Evolutionary conservation across 2,797 vertebrate species (phyloP), one percentile per base, ranked within the genome.

Genomic region (Oreortyx pictus): DNA sequence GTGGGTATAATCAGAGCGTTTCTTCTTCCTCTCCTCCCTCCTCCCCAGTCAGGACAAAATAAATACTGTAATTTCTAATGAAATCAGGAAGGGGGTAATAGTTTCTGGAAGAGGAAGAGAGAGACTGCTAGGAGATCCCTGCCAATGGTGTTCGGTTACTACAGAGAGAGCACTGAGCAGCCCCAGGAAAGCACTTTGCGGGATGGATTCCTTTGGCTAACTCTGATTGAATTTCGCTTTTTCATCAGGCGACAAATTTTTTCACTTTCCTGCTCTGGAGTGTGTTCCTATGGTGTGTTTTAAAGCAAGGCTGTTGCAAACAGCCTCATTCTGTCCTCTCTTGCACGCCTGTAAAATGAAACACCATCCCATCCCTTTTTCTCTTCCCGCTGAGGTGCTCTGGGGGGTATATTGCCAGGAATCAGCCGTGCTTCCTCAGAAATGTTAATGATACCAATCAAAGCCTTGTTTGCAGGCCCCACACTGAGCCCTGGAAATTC

Each of bases 41-140:
- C 49, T 82, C 29, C 49, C 49, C 31, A 59, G 83, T 93, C 78
- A 91, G 91, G 50, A 89, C 62, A 95, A 97, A 96, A 94, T 91
- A 94, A 95, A 96, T 82, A 94, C 87, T 90, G 81, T 85, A 94
- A 90, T 91, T 94, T 94, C 94, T 96, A 96, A 96, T 95, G 94
- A 94, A 97, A 97, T 97, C 94, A 97, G 95, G 95, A 96, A 96
- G 64, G 61, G 88, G 93, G 89, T 93, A 96, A 96, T 95, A 91
- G 91, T 88, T 96, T 93, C 95, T 97, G 96, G 95, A 97, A 95
- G 67, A 95, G 94, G 96, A 97, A 96, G 82, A 96, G 96, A 96
- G 94, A 91, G 71, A 80, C 52, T 68, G 37, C 66, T 86, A 86
- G 57, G 67, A 93, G 89, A 92, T 88, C 57, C 39, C 67, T 96